phyloP scores from a whole-genome alignment of 2,888 invertebrate species.

The Lottia gigantea region DNA sequence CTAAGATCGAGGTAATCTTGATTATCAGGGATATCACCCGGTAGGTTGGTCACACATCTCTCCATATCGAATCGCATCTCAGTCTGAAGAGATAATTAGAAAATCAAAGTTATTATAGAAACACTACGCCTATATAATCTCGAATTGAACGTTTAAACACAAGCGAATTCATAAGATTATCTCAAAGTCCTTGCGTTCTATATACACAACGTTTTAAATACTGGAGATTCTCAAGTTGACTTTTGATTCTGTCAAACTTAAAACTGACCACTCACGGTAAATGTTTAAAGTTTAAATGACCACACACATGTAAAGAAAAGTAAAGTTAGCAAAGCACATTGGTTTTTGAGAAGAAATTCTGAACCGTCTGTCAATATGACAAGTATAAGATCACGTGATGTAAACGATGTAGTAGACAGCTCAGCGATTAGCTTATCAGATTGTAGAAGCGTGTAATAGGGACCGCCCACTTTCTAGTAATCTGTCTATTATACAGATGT shows the following conservation, averaged over 20 bases:
- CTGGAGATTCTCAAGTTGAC: constrained; percentile 7
- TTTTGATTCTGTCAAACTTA: constrained; percentile 6
- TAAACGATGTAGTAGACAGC: constrained; percentile 4
- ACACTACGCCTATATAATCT: constrained; percentile 9
- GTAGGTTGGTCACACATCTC: constrained; percentile 28
- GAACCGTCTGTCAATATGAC: constrained; percentile 3
- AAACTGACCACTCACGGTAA: constrained; percentile 5
- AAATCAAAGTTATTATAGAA: constrained; percentile 17
- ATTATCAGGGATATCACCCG: constrained; percentile 31
- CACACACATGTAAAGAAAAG: constrained; percentile 8
- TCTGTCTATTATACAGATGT: background rate
- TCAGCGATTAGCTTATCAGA: constrained; percentile 7
- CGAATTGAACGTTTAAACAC: too few species aligned
- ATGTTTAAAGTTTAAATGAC: constrained; percentile 8
- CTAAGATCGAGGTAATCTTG: constrained; percentile 20
- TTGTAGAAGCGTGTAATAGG: constrained; percentile 9
- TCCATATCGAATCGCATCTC: constrained; percentile 44
- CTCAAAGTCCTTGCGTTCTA: background rate
- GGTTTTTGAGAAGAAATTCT: background rate
- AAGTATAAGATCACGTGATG: constrained; percentile 12
- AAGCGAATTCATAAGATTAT: background rate
- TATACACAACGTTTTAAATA: background rate
- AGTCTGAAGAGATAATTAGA: constrained; percentile 12
- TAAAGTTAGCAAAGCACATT: constrained; percentile 7
- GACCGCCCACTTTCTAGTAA: constrained; percentile 11